Conservation (phyloP, 2,888 invertebrate species). For the Drepana falcataria region DNA sequence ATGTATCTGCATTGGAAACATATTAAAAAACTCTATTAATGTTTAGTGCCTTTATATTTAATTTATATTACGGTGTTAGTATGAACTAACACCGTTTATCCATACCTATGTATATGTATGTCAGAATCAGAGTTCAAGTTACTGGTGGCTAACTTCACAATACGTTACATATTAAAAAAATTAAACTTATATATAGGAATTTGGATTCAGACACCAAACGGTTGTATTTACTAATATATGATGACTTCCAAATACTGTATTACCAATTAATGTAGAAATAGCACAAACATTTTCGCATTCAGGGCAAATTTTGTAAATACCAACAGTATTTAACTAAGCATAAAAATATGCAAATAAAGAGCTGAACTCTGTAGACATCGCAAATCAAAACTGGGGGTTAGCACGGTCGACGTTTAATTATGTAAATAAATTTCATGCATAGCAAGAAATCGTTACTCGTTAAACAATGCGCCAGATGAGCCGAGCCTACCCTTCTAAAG, state of each 20-base stretch:
- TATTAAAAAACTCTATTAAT: too few species aligned
- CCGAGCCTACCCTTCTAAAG: constrained; percentile 47
- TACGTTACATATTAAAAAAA: too few species aligned
- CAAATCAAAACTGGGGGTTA: constrained; percentile 64
- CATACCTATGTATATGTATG: too few species aligned
- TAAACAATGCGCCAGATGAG: constrained; percentile 70
- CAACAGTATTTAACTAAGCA: constrained; percentile 44
- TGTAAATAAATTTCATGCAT: constrained; percentile 75
- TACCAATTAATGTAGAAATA: neutral
- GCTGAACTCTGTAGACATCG: constrained; percentile 61
- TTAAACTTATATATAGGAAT: too few species aligned
- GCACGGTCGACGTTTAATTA: constrained; percentile 65
- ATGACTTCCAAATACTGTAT: neutral
- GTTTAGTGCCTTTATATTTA: too few species aligned
- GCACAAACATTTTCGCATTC: neutral
- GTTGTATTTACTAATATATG: neutral
- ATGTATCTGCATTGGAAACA: too few species aligned
- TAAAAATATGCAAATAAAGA: constrained; percentile 64
- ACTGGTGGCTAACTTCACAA: too few species aligned
- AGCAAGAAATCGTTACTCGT: constrained; percentile 61
- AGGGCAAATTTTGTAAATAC: neutral
- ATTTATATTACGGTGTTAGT: too few species aligned
- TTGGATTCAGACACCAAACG: too few species aligned
- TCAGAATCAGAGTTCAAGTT: too few species aligned
- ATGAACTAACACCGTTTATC: too few species aligned